Conservation (phyloP, 2,113 vertebrate species). For the Lathamus discolor region DNA sequence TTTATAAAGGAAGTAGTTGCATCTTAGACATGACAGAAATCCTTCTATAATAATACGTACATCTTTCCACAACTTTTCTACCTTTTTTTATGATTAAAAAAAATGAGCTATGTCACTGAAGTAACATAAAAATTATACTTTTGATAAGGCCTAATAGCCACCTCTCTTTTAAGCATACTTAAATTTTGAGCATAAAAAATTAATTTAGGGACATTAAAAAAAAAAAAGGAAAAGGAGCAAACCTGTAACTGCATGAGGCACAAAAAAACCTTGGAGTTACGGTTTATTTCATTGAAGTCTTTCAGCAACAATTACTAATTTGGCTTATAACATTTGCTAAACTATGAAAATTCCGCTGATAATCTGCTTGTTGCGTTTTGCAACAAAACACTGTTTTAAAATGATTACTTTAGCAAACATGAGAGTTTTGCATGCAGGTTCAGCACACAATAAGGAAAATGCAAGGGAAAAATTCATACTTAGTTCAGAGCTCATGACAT, state of each 20-base stretch:
- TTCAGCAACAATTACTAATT: not conserved
- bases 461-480: not conserved
- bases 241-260: not conserved
- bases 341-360: not conserved
- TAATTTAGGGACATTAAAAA: not conserved
- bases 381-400: not conserved
- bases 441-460: not conserved
- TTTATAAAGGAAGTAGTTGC: not conserved
- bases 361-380: not conserved
- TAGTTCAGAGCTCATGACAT: not conserved
- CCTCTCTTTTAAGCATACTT: not conserved
- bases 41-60: not conserved
- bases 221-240: not conserved
- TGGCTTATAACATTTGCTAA: not conserved
- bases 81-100: not conserved
- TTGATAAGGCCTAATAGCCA: not conserved
- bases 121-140: not conserved
- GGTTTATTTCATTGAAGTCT: not conserved
- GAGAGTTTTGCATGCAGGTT: not conserved
- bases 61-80: not conserved
- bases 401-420: not conserved
- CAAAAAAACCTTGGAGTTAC: not conserved
- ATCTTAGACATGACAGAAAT: not conserved
- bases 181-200: not conserved
- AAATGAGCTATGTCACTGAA: not conserved